Evolutionary conservation across 2,797 vertebrate genomes (phyloP), one percentile per base, ranked within the genome.

Genomic region (Anguilla marmorata): DNA sequence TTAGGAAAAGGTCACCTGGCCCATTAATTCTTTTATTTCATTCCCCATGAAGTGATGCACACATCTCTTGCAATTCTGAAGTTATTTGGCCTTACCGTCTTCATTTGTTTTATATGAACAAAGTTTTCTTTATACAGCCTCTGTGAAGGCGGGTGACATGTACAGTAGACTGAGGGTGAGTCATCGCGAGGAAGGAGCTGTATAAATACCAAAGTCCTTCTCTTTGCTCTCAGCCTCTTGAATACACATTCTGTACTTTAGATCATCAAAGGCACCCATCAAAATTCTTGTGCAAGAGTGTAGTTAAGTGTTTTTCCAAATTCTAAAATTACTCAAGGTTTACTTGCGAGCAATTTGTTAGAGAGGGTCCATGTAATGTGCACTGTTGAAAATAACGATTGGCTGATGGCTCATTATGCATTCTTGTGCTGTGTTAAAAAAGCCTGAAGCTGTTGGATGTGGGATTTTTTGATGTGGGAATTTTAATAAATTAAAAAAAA

Each of bases 91-190:
- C 76, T 79, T 50, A 50, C 21, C 45, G 41, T 48, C 50, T 50
- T 6, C 79, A 50, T 12, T 50, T 50, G 19, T 9, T 82, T 82
- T 3, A 48, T 45, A 50, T 82, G 6, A 82, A 82, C 79, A 48
- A 50, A 60, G 54, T 82, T 45, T 37, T 24, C 80, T 56, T 7
- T 16, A 2, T 45, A 8, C 54, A 41, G 52, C 74, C 58, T 2
- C 37, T 21, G n/a, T 45, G 76, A n/a, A 80, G n/a, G 19, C 24
- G 45, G 48, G 45, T 84, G 30, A 84, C 69, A 85, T 74, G 52
- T 88, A n/a, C 79, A 82, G 41, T 48, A 85, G 45, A 72, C 60
- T 11, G 82, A 19, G 33, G 87, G 45, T 72, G 63, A 88, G 80
- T 88, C 60, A 54, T 21, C 6, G 80, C 50, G 45, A 21, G 41